Evolutionary conservation across 2,888 invertebrate species (phyloP).

Genomic region (Lithophane semibrunnea): DNA sequence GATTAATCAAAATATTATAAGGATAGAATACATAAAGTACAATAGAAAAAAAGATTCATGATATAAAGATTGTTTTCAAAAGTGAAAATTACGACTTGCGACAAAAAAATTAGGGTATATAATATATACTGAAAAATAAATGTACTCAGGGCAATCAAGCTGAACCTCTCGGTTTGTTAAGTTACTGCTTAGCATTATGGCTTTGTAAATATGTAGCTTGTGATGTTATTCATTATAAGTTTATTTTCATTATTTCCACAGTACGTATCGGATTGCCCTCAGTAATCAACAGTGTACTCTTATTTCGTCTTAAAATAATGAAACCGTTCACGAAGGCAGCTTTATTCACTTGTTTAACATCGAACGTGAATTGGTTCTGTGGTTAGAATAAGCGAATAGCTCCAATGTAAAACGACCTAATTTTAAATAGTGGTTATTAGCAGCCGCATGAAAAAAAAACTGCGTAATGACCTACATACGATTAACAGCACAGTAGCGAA

Average conservation of each 20-base stretch:
- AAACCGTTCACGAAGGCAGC: constrained; percentile 60
- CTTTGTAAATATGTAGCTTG: not conserved
- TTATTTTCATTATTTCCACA: not conserved
- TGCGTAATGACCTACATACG: constrained; percentile 84
- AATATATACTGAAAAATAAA: constrained; percentile 34
- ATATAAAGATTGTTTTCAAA: constrained; percentile 24
- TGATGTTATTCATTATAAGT: not conserved
- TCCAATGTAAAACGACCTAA: constrained; percentile 78
- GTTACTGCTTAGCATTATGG: not conserved
- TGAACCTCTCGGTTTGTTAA: not conserved
- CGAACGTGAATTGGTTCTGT: constrained; percentile 68
- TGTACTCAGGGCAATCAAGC: constrained; percentile 45
- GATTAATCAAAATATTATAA: constrained; percentile 37
- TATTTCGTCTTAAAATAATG: constrained; percentile 30
- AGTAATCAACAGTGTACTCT: constrained; percentile 53
- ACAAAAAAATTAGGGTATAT: constrained; percentile 32
- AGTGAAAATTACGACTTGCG: constrained; percentile 30
- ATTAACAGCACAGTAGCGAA: constrained; percentile 84
- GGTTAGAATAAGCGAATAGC: constrained; percentile 86
- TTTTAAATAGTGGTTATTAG: constrained; percentile 83
- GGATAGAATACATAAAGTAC: constrained; percentile 53
- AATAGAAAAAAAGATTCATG: constrained; percentile 34
- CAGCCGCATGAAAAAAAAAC: constrained; percentile 84
- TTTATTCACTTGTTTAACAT: constrained; percentile 67
- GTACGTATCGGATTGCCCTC: constrained; percentile 39